Evolutionary conservation across 2,888 invertebrate species (phyloP).

Genomic region (Oxytorus armatus): DNA sequence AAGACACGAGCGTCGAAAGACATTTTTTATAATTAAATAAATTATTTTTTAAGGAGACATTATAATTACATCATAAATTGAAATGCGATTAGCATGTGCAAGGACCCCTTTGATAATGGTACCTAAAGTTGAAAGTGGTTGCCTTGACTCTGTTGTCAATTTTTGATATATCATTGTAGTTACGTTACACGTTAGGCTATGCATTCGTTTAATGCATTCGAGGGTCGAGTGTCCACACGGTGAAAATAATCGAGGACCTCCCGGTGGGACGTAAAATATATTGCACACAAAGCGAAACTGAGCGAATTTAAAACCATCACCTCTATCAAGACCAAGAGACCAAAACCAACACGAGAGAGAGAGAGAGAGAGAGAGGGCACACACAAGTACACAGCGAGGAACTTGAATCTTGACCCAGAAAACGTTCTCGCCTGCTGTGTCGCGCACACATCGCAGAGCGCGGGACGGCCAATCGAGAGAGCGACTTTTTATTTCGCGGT

Average conservation of each 20-base stretch:
- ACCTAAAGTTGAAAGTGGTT: too few relatives aligned
- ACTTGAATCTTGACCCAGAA: slow-evolving; percentile 83
- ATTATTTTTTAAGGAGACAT: too few relatives aligned
- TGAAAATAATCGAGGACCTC: slow-evolving; percentile 34
- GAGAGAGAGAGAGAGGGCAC: slow-evolving; percentile 13
- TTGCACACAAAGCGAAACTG: slow-evolving; percentile 25
- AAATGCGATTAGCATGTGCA: too few relatives aligned
- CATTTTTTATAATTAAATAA: too few relatives aligned
- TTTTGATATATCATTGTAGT: too few relatives aligned
- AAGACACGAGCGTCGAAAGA: too few relatives aligned
- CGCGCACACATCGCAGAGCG: slow-evolving; percentile 67
- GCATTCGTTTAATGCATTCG: background rate
- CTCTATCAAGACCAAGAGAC: slow-evolving; percentile 46
- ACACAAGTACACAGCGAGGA: slow-evolving; percentile 73
- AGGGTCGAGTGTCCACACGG: background rate
- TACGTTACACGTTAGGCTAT: slow-evolving; percentile 5
- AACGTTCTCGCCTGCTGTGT: slow-evolving; percentile 73
- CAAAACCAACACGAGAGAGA: slow-evolving; percentile 25
- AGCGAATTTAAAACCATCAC: slow-evolving; percentile 38
- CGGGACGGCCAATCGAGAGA: slow-evolving; percentile 74
- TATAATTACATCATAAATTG: too few relatives aligned
- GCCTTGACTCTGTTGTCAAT: too few relatives aligned
- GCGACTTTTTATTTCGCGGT: slow-evolving; percentile 80
- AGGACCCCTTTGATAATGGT: too few relatives aligned
- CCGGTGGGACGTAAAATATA: slow-evolving; percentile 19